Evolutionary conservation across 2,797 vertebrate species (phyloP).

Genomic region (Notolabrus celidotus): DNA sequence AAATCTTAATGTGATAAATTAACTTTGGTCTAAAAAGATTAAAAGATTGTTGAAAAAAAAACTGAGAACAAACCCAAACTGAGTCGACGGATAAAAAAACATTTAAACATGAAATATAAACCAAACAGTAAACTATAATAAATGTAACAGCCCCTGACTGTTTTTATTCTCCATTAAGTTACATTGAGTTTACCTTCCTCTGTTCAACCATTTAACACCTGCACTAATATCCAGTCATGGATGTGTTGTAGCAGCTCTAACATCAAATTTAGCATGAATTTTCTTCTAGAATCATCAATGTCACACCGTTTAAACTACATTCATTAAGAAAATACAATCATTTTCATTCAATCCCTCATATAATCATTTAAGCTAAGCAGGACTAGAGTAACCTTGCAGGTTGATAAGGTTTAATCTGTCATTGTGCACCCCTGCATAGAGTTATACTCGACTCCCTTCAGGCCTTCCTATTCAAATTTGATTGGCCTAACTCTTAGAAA

Average conservation of each 20-base stretch:
- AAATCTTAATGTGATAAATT: not conserved
- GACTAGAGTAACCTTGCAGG: not conserved
- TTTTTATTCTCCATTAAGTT: not conserved
- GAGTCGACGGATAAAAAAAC: too few species aligned
- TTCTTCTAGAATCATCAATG: constrained; percentile 9
- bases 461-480: not conserved
- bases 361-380: not conserved
- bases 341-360: too few species aligned
- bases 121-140: not conserved
- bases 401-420: not conserved
- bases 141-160: not conserved
- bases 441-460: not conserved
- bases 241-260: not conserved
- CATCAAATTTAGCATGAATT: not conserved
- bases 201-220: not conserved
- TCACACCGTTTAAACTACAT: not conserved
- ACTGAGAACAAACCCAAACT: not conserved
- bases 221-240: not conserved
- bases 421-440: not conserved
- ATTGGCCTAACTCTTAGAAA: too few species aligned
- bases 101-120: not conserved
- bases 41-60: not conserved
- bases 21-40: not conserved
- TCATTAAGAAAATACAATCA: not conserved
- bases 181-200: not conserved